These are phyloP conservation scores for Scelioninae gen. 1 DNA, from an alignment of 2,888 invertebrate species.

Conservation along the genomic window DNA sequence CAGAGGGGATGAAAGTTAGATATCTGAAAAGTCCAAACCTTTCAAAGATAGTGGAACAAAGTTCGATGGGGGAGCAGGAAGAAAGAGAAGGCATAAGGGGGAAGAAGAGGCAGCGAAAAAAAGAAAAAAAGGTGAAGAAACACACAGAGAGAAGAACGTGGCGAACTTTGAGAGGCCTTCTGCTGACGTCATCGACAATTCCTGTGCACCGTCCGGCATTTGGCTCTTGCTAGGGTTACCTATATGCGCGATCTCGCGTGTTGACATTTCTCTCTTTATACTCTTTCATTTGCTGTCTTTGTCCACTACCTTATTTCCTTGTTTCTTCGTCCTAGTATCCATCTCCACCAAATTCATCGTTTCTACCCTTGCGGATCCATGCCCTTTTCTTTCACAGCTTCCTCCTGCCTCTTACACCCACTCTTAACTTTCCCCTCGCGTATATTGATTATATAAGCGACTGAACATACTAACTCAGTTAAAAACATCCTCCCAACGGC, in stretches of 20 bases:
- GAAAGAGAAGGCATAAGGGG: conserved; percentile 45
- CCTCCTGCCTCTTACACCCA: conserved; percentile 62
- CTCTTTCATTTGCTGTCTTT: conserved; percentile 37
- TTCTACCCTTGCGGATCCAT: conserved; percentile 55
- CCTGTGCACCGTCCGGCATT: conserved; percentile 78
- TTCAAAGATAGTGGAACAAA: conserved; percentile 66
- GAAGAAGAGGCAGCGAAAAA: conserved; percentile 10
- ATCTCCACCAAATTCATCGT: conserved; percentile 41
- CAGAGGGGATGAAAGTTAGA: conserved; percentile 63
- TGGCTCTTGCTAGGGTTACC: conserved; percentile 73
- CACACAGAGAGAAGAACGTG: conserved; percentile 54
- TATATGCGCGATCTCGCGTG: conserved; percentile 32
- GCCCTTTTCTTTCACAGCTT: conserved; percentile 61
- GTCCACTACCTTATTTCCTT: background rate
- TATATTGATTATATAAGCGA: conserved; percentile 84
- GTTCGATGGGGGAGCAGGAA: conserved; percentile 48
- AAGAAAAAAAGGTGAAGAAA: conserved; percentile 56
- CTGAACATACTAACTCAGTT: conserved; percentile 81
- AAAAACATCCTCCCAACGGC: conserved; percentile 78
- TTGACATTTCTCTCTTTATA: conserved; percentile 44
- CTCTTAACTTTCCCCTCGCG: conserved; percentile 76
- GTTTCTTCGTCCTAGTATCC: conserved; percentile 9
- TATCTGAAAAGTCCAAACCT: conserved; percentile 70
- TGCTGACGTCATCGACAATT: conserved; percentile 80
- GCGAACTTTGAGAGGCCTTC: conserved; percentile 74